Conservation (phyloP, 2,888 invertebrate species). For the Trissoscelio sp. region DNA sequence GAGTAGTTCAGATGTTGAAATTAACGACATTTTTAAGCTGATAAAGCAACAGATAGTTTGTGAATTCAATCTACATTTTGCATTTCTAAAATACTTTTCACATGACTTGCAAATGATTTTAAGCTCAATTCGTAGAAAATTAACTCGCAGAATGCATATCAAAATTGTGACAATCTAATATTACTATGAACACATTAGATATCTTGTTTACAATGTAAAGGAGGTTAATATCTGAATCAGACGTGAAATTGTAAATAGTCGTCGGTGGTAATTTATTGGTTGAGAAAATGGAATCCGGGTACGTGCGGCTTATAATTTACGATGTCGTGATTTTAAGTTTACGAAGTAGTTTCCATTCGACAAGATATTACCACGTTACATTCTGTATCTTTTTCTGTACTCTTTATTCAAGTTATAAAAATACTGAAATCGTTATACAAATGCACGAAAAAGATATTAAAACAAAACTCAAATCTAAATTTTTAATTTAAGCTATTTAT, state of each 20-base stretch:
- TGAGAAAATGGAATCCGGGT: slow-evolving; percentile 13
- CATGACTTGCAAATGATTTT: not conserved
- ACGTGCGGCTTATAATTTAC: not conserved
- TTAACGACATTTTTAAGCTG: not conserved
- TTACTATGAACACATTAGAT: not conserved
- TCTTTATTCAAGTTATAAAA: not conserved
- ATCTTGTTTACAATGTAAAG: not conserved
- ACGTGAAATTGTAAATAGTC: slow-evolving; percentile 16
- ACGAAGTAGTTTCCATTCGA: not conserved
- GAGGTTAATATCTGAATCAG: slow-evolving; percentile 15
- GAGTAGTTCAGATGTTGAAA: not conserved
- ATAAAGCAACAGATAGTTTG: not conserved
- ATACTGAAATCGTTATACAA: not conserved
- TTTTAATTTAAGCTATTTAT: too few relatives aligned
- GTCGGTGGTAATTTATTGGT: slow-evolving; percentile 5
- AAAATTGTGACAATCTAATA: not conserved
- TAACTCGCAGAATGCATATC: not conserved
- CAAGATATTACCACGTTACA: not conserved
- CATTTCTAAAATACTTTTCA: not conserved
- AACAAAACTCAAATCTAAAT: too few relatives aligned
- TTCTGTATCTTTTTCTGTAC: not conserved
- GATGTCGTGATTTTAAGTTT: not conserved
- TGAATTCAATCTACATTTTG: not conserved
- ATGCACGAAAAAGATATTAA: too few relatives aligned
- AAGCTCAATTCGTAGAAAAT: not conserved